Evolutionary conservation across 2,113 vertebrate genomes (phyloP).

Genomic region (Oreochromis tanganicae): DNA sequence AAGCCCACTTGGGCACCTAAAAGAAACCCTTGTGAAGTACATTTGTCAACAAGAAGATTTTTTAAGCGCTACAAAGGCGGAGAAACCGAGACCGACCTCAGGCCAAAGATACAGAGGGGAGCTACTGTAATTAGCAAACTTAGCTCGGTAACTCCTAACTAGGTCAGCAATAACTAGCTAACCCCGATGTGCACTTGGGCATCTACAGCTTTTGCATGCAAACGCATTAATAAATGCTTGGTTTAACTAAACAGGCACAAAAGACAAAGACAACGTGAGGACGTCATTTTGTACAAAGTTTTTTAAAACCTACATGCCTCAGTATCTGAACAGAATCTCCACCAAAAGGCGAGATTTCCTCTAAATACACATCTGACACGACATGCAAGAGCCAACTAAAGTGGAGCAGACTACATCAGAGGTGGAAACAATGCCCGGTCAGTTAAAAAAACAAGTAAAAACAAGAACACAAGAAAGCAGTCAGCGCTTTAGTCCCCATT

Average conservation of each 20-base stretch:
- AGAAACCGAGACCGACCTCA: neutral
- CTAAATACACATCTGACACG: accelerated
- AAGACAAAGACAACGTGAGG: accelerated
- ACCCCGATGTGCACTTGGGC: neutral
- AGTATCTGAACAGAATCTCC: neutral
- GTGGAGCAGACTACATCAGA: accelerated
- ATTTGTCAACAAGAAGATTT: accelerated
- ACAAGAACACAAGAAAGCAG: neutral
- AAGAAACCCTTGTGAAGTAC: accelerated
- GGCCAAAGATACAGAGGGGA: neutral
- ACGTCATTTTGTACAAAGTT: neutral
- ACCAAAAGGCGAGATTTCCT: neutral
- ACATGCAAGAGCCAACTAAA: accelerated
- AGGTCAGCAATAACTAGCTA: slow-evolving; percentile 27
- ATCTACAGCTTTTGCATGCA: neutral
- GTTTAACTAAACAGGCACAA: accelerated
- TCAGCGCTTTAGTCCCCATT: neutral
- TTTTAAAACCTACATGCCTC: neutral
- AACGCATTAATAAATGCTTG: accelerated
- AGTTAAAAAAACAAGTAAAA: neutral
- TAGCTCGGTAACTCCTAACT: slow-evolving; percentile 26
- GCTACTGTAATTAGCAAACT: slow-evolving; percentile 43
- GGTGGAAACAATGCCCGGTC: accelerated
- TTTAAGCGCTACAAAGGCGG: neutral
- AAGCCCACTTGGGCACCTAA: accelerated